A percentile compares a stretch with the other conserved stretches of the same genome.
phyloP scores from a whole-genome alignment of 1,140 invertebrate species.

The Diorhabda sublineata region DNA sequence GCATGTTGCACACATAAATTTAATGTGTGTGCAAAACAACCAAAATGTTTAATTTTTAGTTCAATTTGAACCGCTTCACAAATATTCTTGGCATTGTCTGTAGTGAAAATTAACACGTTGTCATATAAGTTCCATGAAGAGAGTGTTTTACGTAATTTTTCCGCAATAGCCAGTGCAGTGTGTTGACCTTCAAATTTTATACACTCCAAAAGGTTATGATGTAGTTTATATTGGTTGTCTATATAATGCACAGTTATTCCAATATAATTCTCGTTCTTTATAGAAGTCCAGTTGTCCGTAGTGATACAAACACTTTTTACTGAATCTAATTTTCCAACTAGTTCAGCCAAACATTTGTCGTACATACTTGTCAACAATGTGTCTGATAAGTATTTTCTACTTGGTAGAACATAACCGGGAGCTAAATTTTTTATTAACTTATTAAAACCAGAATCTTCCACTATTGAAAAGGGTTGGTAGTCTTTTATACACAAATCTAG shows the following conservation, averaged over 20 bases:
- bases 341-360: constrained; percentile 17
- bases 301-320: constrained; percentile 19
- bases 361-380: constrained; percentile 23
- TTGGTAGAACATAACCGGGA: constrained; percentile 35
- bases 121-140: no score
- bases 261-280: constrained; percentile 23
- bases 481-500: constrained; percentile 8
- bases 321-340: constrained; percentile 9
- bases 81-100: no score
- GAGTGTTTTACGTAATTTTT: no score
- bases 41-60: no score
- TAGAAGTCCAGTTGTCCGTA: constrained; percentile 29
- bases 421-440: constrained; percentile 32
- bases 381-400: constrained; percentile 29
- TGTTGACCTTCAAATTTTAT: no score
- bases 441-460: constrained; percentile 37
- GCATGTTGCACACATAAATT: no score
- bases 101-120: no score
- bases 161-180: no score
- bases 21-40: no score
- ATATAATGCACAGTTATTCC: constrained; percentile 25
- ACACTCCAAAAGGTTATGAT: no score
- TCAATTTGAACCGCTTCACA: no score
- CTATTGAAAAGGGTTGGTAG: constrained; percentile 38
- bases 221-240: constrained; percentile 12